Evolutionary conservation across 2,888 invertebrate species (phyloP), one percentile per base, ranked within the genome.

Genomic region (Dorcus hopei): DNA sequence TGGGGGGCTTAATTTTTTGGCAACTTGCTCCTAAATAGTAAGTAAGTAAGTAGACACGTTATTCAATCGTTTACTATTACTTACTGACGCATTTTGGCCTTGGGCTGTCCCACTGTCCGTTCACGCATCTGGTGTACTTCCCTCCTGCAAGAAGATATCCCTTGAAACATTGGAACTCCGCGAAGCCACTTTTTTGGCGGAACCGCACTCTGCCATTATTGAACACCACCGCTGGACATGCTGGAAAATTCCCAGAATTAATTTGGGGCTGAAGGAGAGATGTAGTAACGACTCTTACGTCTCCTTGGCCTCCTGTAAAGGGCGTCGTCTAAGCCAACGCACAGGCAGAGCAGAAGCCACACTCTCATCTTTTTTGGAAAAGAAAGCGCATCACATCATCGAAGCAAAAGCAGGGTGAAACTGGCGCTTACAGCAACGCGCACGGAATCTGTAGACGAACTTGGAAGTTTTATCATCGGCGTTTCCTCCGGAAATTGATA

Each of bases 31-130:
- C 90, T 90, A 71, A 26, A 19, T 19, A 33, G 26, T 33, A 33
- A 33, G 26, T 33, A 62, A 43, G 41, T 51, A 43, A 26, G 19
- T 14, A 19, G 11, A 11, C 14, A 48, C 7, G 45, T 11, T 45
- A 9, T 16, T 11, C 16, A 7, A 42, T 42, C 6, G 42, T 42
- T 42, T 23, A 9, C 9, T 45, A 7, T 9, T 74, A 87, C 90
- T 87, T 79, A 91, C 92, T 84, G 68, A 90, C 85, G 77, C 92
- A 93, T 45, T 87, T 81, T 0, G 92, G 91, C 2, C 79, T 68
- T 0, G 82, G 81, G 2, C 81, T 82, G 62, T 89, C 89, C 93
- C 93, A 94, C n/a, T 79, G 72, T 0, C 90, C 89, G 39, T 82
- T 77, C 26, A 82, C 76, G 72, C 93, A 93, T 14, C 86, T 87